Conservation (phyloP, 2,888 invertebrate species). For the Epinotia nisella region DNA sequence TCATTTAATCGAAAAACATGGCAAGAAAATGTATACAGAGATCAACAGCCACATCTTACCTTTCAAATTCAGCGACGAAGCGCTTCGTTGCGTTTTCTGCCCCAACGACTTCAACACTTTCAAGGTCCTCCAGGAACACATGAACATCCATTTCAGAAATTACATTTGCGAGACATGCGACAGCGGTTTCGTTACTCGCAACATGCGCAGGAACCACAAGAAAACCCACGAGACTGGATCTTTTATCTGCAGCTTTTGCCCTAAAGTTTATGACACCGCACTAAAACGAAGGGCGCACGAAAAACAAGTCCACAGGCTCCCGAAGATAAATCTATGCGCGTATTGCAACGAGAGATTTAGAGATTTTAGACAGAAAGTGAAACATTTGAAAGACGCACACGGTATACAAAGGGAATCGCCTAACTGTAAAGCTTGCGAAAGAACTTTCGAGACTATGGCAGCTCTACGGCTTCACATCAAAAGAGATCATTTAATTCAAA, state of each 20-base stretch:
- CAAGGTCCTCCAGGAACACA: slow-evolving; percentile 57
- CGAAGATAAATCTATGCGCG: slow-evolving; percentile 62
- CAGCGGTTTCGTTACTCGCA: slow-evolving; percentile 64
- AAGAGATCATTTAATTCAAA: slow-evolving; percentile 41
- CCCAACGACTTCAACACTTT: slow-evolving; percentile 51
- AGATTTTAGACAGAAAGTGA: slow-evolving; percentile 60
- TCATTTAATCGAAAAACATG: slow-evolving; percentile 47
- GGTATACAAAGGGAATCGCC: slow-evolving; percentile 52
- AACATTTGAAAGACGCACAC: slow-evolving; percentile 62
- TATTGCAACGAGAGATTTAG: slow-evolving; percentile 67
- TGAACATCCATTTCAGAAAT: slow-evolving; percentile 58
- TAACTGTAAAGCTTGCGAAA: slow-evolving; percentile 39
- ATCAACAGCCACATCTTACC: slow-evolving; percentile 61
- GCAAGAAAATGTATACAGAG: slow-evolving; percentile 51
- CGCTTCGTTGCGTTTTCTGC: slow-evolving; percentile 54
- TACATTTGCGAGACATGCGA: slow-evolving; percentile 57
- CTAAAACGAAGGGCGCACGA: slow-evolving; percentile 75
- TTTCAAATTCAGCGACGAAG: slow-evolving; percentile 59
- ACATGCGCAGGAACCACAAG: slow-evolving; percentile 62
- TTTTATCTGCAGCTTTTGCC: slow-evolving; percentile 68
- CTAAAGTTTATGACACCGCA: slow-evolving; percentile 77
- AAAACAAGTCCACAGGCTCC: slow-evolving; percentile 68
- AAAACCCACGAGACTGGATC: slow-evolving; percentile 64
- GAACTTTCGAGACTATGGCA: slow-evolving; percentile 41
- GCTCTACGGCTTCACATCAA: slow-evolving; percentile 38